Percentiles rank a stretch among this genome's conserved stretches.
These are phyloP conservation scores for Nephotettix cincticeps DNA, from an alignment of 1,140 invertebrate species.

Conservation along the genomic window DNA sequence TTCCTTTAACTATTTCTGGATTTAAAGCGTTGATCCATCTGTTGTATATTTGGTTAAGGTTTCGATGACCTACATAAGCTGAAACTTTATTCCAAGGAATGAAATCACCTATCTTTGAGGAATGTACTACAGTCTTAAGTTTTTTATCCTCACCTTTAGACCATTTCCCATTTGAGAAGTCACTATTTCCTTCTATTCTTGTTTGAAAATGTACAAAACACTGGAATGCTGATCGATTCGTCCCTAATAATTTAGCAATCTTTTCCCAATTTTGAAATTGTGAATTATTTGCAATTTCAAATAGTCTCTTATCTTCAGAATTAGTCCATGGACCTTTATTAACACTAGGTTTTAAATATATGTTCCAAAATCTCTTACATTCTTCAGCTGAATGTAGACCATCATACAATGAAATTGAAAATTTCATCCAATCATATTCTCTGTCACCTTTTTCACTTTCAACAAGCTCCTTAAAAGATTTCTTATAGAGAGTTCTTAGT, in stretches of 20 bases:
- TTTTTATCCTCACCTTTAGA: conserved; percentile 58
- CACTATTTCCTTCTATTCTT: conserved; percentile 42
- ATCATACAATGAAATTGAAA: conserved; percentile 49
- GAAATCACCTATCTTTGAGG: conserved; percentile 56
- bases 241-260: conserved; percentile 57
- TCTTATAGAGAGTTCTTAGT: neutral
- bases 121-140: conserved; percentile 54
- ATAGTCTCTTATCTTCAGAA: conserved; percentile 55
- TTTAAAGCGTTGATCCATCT: conserved; percentile 44
- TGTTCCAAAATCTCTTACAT: conserved; percentile 63
- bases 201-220: conserved; percentile 64
- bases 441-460: conserved; percentile 16
- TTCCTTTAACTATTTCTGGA: conserved; percentile 15
- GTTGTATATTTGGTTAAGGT: conserved; percentile 62
- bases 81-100: conserved; percentile 65
- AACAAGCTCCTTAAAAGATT: neutral
- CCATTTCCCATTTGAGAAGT: conserved; percentile 51
- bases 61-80: conserved; percentile 56
- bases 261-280: conserved; percentile 61
- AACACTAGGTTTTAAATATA: conserved; percentile 63
- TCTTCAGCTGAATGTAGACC: conserved; percentile 52
- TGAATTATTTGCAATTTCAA: conserved; percentile 49
- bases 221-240: conserved; percentile 61
- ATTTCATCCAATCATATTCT: conserved; percentile 52
- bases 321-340: conserved; percentile 60